Conservation (phyloP, 2,113 vertebrate species). For the Periophthalmus modestus region DNA sequence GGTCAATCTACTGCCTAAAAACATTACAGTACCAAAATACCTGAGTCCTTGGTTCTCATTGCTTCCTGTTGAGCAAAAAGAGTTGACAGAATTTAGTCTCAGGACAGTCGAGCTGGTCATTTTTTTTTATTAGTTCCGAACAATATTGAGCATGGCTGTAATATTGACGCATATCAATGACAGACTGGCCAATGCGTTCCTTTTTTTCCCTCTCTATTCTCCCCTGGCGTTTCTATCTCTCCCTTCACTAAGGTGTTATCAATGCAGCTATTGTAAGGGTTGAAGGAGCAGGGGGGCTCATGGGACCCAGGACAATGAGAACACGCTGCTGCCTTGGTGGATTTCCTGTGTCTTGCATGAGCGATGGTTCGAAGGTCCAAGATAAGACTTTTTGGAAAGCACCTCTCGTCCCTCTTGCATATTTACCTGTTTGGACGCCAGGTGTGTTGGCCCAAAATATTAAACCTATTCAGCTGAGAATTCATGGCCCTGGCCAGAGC, state of each 20-base stretch:
- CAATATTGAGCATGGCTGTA: constrained; percentile 22
- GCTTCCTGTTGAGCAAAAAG: not conserved
- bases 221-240: constrained; percentile 40
- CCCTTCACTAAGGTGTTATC: constrained; percentile 58
- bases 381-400: constrained; percentile 47
- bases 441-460: constrained; percentile 43
- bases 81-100: not conserved
- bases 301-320: constrained; percentile 62
- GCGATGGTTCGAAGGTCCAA: constrained; percentile 23
- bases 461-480: constrained; percentile 24
- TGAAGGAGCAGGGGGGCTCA: constrained; percentile 60
- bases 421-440: constrained; percentile 52
- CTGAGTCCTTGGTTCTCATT: not conserved
- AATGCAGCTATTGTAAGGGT: constrained; percentile 61
- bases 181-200: constrained; percentile 4
- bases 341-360: constrained; percentile 38
- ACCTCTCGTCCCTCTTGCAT: constrained; percentile 17
- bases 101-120: not conserved
- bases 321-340: constrained; percentile 51
- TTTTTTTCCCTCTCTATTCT: constrained; percentile 41
- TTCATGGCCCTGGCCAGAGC: constrained; percentile 16
- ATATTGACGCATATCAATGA: constrained; percentile 30
- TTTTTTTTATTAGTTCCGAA: constrained; percentile 7
- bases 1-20: no score
- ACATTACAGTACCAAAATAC: not conserved